These are phyloP conservation scores for Ophion ellenae DNA, from an alignment of 2,888 invertebrate species.

Conservation along the genomic window DNA sequence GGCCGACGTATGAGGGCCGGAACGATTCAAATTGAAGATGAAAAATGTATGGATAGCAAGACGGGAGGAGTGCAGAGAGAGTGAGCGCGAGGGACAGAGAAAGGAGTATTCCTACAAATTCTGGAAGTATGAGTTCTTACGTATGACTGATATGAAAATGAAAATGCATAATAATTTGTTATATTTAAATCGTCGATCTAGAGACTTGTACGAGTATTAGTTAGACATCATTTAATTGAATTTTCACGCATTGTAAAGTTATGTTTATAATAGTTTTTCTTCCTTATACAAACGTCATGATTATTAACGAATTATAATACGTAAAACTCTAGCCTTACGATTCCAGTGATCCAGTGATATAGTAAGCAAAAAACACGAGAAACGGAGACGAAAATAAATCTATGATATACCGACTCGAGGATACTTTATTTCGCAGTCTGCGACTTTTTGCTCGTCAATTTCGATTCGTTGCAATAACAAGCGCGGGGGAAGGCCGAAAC, in stretches of 20 bases:
- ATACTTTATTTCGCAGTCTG: conserved; percentile 1
- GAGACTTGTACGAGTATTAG: conserved; percentile 50
- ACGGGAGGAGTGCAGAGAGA: conserved; percentile 3
- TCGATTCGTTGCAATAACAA: conserved; percentile 5
- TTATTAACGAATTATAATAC: conserved; percentile 56
- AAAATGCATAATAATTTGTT: conserved; percentile 57
- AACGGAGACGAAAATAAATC: conserved; percentile 52
- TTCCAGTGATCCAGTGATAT: conserved; percentile 60
- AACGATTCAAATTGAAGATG: background rate
- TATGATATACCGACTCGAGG: conserved; percentile 57
- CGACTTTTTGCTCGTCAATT: background rate
- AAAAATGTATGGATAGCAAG: conserved; percentile 46
- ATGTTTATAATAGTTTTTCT: conserved; percentile 52
- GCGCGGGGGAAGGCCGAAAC: background rate
- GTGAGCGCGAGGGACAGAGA: background rate
- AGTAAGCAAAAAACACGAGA: conserved; percentile 21
- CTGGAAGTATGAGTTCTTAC: conserved; percentile 61
- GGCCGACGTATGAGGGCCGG: conserved; percentile 21
- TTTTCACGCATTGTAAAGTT: conserved; percentile 64
- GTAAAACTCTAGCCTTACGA: conserved; percentile 58
- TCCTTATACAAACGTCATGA: conserved; percentile 57
- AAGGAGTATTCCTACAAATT: conserved; percentile 45
- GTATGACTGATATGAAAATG: conserved; percentile 65
- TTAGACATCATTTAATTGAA: conserved; percentile 58
- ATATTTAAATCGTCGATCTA: conserved; percentile 39